Percentiles rank a stretch among this genome's conserved stretches.
These are phyloP conservation scores for human DNA, from an alignment of 2,113 vertebrate genomes.

Conservation along the genomic window GRCh38 chr3:135538501-135539000, in stretches of 20 bases:
- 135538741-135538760: not conserved
- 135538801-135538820: not conserved
- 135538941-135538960: not conserved
- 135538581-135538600: not conserved
- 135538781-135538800: not conserved
- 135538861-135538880: not conserved
- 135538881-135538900: not conserved
- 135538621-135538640: not conserved
- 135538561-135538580: not conserved
- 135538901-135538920: not conserved
- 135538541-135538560: not conserved
- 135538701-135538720: not conserved
- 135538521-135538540: not conserved
- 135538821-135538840: not conserved
- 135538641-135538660: not conserved
- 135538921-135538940: not conserved
- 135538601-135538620: not conserved
- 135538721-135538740: not conserved
- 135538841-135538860: not conserved
- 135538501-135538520: slow-evolving; percentile 19
- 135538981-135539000: not conserved
- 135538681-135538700: not conserved
- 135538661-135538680: not conserved
- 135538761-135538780: not conserved
- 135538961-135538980: not conserved